Percentiles rank a stretch among this genome's conserved stretches.
Conservation (phyloP, 2,797 vertebrate genomes). For the Muraenolepis orangiensis region DNA sequence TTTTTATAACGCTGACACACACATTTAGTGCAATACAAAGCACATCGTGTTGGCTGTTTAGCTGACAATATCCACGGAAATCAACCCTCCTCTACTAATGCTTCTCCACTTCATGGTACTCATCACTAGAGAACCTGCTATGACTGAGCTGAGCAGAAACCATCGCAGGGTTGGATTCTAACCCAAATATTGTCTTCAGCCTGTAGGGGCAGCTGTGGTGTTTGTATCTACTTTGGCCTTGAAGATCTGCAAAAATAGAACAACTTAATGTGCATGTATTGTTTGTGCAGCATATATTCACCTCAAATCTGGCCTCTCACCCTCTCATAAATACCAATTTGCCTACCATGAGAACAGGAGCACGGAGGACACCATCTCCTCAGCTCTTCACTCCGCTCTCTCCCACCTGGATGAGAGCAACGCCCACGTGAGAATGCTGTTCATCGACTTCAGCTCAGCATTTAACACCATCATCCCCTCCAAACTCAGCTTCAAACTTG, state of each 20-base stretch:
- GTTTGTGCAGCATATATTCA: background rate
- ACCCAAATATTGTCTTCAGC: background rate
- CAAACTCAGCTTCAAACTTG: too few relatives aligned
- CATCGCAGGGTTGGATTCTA: background rate
- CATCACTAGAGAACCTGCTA: background rate
- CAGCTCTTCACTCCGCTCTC: too few relatives aligned
- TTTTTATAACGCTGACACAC: conserved; percentile 46
- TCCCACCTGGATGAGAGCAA: too few relatives aligned
- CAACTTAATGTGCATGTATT: background rate
- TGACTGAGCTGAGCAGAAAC: background rate
- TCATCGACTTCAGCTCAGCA: too few relatives aligned
- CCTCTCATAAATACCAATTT: too few relatives aligned
- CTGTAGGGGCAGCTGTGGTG: background rate
- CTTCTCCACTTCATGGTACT: background rate
- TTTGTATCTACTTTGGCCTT: background rate
- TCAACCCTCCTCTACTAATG: background rate
- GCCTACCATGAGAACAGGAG: too few relatives aligned
- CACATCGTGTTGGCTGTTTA: background rate
- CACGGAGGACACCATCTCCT: too few relatives aligned
- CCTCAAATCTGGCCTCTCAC: too few relatives aligned
- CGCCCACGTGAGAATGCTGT: too few relatives aligned
- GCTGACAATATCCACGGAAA: background rate
- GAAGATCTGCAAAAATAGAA: background rate
- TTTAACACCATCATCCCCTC: too few relatives aligned
- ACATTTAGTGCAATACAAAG: conserved; percentile 8